Percentiles rank a stretch among this genome's conserved stretches.
Conservation (phyloP, 2,888 invertebrate genomes). For the Hemistola chrysoprasaria region DNA sequence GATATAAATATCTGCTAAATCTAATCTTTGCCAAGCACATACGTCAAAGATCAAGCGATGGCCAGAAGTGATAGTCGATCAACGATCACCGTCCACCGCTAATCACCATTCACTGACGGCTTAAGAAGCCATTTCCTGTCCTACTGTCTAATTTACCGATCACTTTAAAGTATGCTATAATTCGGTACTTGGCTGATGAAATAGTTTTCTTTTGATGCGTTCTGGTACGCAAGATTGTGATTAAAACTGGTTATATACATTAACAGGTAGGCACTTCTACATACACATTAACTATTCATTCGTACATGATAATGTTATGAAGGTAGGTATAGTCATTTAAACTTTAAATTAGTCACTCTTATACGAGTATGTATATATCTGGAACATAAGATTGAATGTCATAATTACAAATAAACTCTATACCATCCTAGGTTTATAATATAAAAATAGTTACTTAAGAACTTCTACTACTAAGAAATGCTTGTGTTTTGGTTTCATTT, state of each 20-base stretch:
- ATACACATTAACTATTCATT: too few relatives aligned
- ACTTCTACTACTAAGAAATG: too few relatives aligned
- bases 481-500: too few relatives aligned
- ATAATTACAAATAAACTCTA: too few relatives aligned
- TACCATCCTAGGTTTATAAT: too few relatives aligned
- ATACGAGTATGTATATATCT: too few relatives aligned
- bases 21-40: conserved; percentile 51
- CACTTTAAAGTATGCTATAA: conserved; percentile 55
- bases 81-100: conserved; percentile 65
- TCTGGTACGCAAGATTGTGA: conserved; percentile 16
- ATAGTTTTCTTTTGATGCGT: conserved; percentile 42
- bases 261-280: too few relatives aligned
- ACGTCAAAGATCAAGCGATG: conserved; percentile 64
- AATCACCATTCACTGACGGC: conserved; percentile 74
- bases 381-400: too few relatives aligned
- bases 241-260: conserved; percentile 15
- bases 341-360: too few relatives aligned
- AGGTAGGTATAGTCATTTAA: too few relatives aligned
- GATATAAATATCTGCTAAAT: conserved; percentile 1
- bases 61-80: conserved; percentile 64
- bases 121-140: conserved; percentile 79
- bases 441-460: too few relatives aligned
- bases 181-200: conserved; percentile 30
- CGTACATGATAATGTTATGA: too few relatives aligned
- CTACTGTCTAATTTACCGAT: conserved; percentile 77